Conservation (phyloP, 1,140 invertebrate species). For the Drosophila navojoa region DNA sequence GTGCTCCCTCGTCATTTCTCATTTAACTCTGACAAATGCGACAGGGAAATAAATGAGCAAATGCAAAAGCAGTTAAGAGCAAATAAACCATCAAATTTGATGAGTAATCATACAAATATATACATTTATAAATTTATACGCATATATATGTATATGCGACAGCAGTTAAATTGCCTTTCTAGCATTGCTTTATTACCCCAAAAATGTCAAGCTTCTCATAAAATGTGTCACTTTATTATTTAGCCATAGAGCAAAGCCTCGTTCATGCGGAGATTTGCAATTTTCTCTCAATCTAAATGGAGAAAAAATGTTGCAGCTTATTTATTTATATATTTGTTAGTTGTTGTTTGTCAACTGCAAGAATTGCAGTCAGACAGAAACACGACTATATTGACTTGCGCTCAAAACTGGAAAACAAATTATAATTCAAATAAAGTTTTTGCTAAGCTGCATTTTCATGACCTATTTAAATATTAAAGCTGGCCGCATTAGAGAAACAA, state of each 20-base stretch:
- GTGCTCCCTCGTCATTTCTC: conserved; percentile 47
- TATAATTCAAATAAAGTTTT: too few relatives aligned
- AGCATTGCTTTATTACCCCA: background rate
- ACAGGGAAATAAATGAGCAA: background rate
- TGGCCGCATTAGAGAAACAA: background rate
- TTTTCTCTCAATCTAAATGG: too few relatives aligned
- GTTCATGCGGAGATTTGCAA: background rate
- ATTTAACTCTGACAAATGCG: conserved; percentile 43
- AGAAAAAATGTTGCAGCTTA: too few relatives aligned
- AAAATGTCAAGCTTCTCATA: conserved; percentile 9
- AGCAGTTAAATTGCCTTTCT: conserved; percentile 8
- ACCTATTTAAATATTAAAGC: background rate
- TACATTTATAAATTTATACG: too few relatives aligned
- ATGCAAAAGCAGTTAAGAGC: background rate
- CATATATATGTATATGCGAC: conserved; percentile 4
- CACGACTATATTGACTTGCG: too few relatives aligned
- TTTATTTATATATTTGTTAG: background rate
- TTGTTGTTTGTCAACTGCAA: conserved; percentile 12
- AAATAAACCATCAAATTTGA: background rate
- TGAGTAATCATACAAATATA: conserved; percentile 17
- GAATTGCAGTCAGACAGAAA: background rate
- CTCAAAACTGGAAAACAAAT: too few relatives aligned
- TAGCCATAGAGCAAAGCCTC: conserved; percentile 9
- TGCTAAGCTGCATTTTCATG: too few relatives aligned
- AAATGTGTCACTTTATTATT: conserved; percentile 11